phyloP scores from a whole-genome alignment of 2,888 invertebrate genomes.

The Latrodectus elegans region DNA sequence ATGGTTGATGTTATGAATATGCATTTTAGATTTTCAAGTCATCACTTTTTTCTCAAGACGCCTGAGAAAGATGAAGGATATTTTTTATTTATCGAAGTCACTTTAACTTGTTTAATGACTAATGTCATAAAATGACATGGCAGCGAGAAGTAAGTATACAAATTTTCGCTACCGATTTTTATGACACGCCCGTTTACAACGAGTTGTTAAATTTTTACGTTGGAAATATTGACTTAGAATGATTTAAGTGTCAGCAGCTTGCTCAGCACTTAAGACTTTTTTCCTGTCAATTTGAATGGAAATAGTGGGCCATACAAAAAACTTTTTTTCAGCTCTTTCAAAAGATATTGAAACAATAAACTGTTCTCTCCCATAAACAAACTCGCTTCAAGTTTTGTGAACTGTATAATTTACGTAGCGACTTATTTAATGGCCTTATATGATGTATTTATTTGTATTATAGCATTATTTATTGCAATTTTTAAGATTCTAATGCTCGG shows the following conservation, averaged over 20 bases:
- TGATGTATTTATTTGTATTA: too few relatives aligned
- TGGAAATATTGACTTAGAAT: constrained; percentile 53
- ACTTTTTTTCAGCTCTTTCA: too few relatives aligned
- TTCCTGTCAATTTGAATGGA: background rate
- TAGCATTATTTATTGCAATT: too few relatives aligned
- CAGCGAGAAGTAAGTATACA: constrained; percentile 51
- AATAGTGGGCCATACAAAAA: background rate
- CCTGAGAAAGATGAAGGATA: constrained; percentile 5
- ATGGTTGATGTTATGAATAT: too few relatives aligned
- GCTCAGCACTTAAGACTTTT: constrained; percentile 13
- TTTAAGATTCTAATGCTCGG: too few relatives aligned
- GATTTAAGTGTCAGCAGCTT: constrained; percentile 49
- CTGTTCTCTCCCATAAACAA: too few relatives aligned
- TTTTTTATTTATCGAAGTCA: constrained; percentile 50
- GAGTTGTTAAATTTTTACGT: constrained; percentile 52
- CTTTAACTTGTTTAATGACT: constrained; percentile 55
- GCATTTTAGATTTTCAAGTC: too few relatives aligned
- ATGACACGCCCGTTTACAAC: constrained; percentile 14
- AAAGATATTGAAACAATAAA: too few relatives aligned
- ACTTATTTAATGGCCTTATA: too few relatives aligned
- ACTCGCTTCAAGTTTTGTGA: too few relatives aligned
- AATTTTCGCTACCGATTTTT: constrained; percentile 44
- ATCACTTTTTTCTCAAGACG: too few relatives aligned
- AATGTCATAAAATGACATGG: constrained; percentile 53
- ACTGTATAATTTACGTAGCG: too few relatives aligned